Conservation (phyloP, 2,797 vertebrate genomes). For the Molossus alvarezi region DNA sequence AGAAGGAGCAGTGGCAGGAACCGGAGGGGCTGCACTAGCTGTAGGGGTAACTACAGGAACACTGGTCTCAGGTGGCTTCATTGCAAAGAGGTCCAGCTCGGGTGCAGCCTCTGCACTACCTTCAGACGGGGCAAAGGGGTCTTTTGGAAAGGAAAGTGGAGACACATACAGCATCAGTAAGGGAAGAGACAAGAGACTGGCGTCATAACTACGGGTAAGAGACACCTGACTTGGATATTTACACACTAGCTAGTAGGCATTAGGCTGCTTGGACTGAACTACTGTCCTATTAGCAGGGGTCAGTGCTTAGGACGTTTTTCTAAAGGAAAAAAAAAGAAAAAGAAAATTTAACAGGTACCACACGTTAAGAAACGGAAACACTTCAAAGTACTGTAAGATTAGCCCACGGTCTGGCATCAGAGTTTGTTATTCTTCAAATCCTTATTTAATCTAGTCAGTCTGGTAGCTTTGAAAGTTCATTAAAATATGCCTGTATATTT, state of each 20-base stretch:
- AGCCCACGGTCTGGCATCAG: conserved; percentile 6
- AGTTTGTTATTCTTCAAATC: not conserved
- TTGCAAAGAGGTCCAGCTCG: conserved; percentile 99
- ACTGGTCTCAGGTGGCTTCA: conserved; percentile 96
- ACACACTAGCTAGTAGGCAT: conserved; percentile 50
- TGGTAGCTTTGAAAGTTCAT: conserved; percentile 68
- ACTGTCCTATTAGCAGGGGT: conserved; percentile 64
- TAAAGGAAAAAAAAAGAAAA: conserved; percentile 76
- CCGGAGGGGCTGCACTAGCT: conserved; percentile 92
- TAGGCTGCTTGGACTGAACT: not conserved
- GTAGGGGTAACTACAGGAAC: conserved; percentile 94
- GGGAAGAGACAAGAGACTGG: conserved; percentile 87
- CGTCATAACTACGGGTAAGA: conserved; percentile 83
- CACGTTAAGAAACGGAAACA: conserved; percentile 49
- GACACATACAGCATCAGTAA: conserved; percentile 89
- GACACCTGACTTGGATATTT: conserved; percentile 80
- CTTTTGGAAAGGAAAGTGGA: conserved; percentile 93
- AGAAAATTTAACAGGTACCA: conserved; percentile 4
- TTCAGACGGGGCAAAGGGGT: conserved; percentile 99
- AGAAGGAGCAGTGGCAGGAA: conserved; percentile 93
- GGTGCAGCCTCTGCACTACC: conserved; percentile 96
- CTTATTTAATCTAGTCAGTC: conserved; percentile 14
- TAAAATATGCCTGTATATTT: conserved; percentile 72
- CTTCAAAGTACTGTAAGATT: conserved; percentile 8
- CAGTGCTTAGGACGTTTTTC: conserved; percentile 72